Evolutionary conservation across 2,888 invertebrate species (phyloP).

Genomic region (Hirtodrosophila alboralis): DNA sequence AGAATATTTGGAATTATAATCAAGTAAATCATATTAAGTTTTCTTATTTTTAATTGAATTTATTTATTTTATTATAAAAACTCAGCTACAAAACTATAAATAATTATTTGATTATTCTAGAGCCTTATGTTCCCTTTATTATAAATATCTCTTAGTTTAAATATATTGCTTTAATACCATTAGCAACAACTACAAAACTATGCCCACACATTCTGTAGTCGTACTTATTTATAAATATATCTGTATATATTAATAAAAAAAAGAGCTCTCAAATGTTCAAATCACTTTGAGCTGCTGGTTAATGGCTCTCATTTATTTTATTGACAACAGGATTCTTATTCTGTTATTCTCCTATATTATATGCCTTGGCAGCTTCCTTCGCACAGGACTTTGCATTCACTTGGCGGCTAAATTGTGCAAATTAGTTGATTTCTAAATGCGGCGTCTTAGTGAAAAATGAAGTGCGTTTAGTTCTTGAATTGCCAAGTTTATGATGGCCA

Average conservation of each 20-base stretch:
- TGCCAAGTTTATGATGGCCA: constrained; percentile 32
- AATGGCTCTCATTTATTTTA: constrained; percentile 73
- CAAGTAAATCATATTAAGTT: too few relatives aligned
- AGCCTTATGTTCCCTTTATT: too few relatives aligned
- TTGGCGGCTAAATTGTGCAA: constrained; percentile 64
- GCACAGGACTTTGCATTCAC: constrained; percentile 24
- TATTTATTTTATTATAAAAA: too few relatives aligned
- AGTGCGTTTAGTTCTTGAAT: constrained; percentile 38
- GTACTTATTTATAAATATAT: too few relatives aligned
- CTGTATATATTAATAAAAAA: neutral
- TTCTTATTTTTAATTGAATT: too few relatives aligned
- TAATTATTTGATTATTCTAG: too few relatives aligned
- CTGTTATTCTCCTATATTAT: constrained; percentile 9
- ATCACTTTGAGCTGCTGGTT: constrained; percentile 48
- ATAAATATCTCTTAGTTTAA: too few relatives aligned
- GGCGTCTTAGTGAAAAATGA: constrained; percentile 32
- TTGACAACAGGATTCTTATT: constrained; percentile 56
- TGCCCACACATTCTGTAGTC: too few relatives aligned
- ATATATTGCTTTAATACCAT: too few relatives aligned
- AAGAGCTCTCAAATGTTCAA: constrained; percentile 47
- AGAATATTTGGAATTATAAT: too few relatives aligned
- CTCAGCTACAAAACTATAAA: too few relatives aligned
- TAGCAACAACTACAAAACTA: too few relatives aligned
- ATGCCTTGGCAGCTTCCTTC: neutral
- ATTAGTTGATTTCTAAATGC: constrained; percentile 60